Evolutionary conservation across 2,797 vertebrate species (phyloP), one percentile per base, ranked within the genome.

Genomic region (Phyllotis vaccarum): DNA sequence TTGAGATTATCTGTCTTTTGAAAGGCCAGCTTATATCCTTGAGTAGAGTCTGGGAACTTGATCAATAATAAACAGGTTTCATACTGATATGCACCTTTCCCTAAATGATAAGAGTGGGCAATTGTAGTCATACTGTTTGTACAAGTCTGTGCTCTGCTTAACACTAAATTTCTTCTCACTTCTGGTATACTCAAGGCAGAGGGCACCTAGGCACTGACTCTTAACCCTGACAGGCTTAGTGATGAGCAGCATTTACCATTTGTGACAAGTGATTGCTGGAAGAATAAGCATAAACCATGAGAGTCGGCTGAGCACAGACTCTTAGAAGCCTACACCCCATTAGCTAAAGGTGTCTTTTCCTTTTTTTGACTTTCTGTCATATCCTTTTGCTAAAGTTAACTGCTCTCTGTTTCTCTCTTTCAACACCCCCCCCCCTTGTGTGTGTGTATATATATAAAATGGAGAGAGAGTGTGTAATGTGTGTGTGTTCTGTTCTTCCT

Each of bases 301-400:
- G 43, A 60, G 9, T 91, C 14, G 5, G 64, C 14, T 86, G 29
- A 49, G 22, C 40, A 37, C 37, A 52, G 72, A 37, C 21, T 72
- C 56, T 80, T 52, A 24, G 56, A 86, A 80, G 21, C 27, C 49
- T 62, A 27, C 5, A 8, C 37, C 31, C 62, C 37, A 87, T 62
- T 94, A 62, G 52, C 49, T n/a, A 83, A 5, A 7, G 72, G 43
- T 60, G 14, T 29, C 37, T 94, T 85, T 54, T 82, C 78, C 37
- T 86, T 95, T 82, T 70, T 29, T 54, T 95, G 40, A 90, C 56
- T 95, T 81, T 94, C 31, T 91, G 58, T 24, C 92, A 17, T 52
- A 83, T 86, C 40, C 22, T 82, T 95, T 79, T 83, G 74, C 60
- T 76, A 16, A 43, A 43, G 37, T 43, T 58, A 40, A 62, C n/a